Conservation (phyloP, 2,888 invertebrate genomes). For the Epirrhoe tristata region DNA sequence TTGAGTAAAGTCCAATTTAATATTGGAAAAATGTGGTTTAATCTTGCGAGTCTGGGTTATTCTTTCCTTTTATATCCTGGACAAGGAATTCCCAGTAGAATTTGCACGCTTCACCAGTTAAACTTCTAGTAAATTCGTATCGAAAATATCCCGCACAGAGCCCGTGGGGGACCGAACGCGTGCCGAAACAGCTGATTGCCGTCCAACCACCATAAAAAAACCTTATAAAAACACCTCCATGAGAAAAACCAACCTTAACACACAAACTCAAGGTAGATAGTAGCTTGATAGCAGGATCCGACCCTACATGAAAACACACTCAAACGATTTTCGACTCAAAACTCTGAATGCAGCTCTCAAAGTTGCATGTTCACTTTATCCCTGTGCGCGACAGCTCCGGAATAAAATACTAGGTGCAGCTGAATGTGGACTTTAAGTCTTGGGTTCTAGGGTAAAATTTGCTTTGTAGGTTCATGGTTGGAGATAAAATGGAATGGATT, state of each 20-base stretch:
- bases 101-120: slow-evolving; percentile 32
- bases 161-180: slow-evolving; percentile 70
- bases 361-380: slow-evolving; percentile 58
- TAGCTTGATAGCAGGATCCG: slow-evolving; percentile 49
- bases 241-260: slow-evolving; percentile 49
- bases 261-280: slow-evolving; percentile 46
- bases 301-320: slow-evolving; percentile 63
- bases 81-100: slow-evolving; percentile 31
- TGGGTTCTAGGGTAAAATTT: slow-evolving; percentile 48
- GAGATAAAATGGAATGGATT: slow-evolving; percentile 82
- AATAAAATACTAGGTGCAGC: slow-evolving; percentile 53
- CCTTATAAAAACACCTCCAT: slow-evolving; percentile 53
- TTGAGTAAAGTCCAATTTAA: no score
- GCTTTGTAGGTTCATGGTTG: slow-evolving; percentile 51
- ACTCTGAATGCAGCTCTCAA: slow-evolving; percentile 49
- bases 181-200: slow-evolving; percentile 84
- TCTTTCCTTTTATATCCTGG: slow-evolving; percentile 6
- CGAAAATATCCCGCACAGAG: slow-evolving; percentile 39
- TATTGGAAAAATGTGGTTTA: neutral
- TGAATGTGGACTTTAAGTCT: slow-evolving; percentile 50
- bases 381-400: slow-evolving; percentile 65
- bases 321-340: slow-evolving; percentile 64
- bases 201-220: slow-evolving; percentile 78
- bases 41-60: neutral
- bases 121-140: slow-evolving; percentile 39